Conservation (phyloP, 2,113 vertebrate genomes). For the Hemiprocne comata region DNA sequence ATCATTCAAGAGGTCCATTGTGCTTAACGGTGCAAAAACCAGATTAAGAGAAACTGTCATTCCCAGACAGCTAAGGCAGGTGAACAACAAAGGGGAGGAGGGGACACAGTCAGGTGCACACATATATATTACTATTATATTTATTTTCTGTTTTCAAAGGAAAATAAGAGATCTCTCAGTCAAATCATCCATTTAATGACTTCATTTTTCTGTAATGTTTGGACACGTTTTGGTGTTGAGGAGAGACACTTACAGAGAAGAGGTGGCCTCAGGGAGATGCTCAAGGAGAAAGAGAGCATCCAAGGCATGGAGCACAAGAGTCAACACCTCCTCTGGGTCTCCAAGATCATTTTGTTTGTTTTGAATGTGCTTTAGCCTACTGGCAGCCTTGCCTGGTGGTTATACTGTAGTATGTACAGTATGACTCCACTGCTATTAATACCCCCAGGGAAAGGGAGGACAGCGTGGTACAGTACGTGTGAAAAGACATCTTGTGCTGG, state of each 20-base stretch:
- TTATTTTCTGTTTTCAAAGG: neutral
- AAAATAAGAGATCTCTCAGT: neutral
- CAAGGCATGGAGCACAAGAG: neutral
- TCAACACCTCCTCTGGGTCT: neutral
- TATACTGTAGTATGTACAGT: neutral
- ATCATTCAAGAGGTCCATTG: neutral
- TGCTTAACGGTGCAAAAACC: conserved; percentile 12
- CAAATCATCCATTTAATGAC: neutral
- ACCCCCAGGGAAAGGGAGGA: neutral
- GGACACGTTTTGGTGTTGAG: neutral
- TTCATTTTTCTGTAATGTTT: neutral
- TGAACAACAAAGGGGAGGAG: neutral
- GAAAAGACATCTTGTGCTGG: conserved; percentile 2
- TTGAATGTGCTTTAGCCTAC: neutral
- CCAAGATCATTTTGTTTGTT: neutral
- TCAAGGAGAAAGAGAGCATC: neutral
- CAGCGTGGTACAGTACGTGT: neutral
- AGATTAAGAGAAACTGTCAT: neutral
- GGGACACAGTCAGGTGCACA: neutral
- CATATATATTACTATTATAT: neutral
- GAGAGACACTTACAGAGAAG: neutral
- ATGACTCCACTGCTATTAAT: neutral
- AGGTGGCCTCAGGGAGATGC: neutral
- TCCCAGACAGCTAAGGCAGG: neutral
- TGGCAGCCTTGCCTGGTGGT: neutral